Evolutionary conservation across 2,797 vertebrate genomes (phyloP), one percentile per base, ranked within the genome.

Genomic region (Salarias fasciatus): DNA sequence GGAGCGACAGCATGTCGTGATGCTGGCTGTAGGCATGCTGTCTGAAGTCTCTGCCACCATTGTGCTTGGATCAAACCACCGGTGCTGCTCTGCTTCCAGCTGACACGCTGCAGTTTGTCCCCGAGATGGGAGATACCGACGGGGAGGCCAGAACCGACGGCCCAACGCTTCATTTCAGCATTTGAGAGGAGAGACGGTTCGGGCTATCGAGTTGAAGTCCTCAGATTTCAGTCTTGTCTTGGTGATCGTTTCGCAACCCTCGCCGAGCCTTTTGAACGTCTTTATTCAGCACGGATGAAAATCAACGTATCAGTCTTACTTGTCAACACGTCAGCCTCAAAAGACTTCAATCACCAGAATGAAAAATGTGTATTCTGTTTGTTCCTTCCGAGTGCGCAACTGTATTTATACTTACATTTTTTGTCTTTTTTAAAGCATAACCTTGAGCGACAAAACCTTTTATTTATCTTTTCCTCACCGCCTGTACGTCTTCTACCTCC

Each of bases 21-120:
- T 90, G 93, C 83, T 83, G 90, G 74, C 82, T 91, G 94, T 86
- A 92, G 91, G 86, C 94, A 95, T 96, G 95, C 92, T 82, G 77
- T 92, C 92, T 86, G 83, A 86, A 91, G 80, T 93, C 90, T 96
- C 95, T 97, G 96, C 96, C 94, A 87, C 96, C 96, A 97, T 96
- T 96, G 96, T 93, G 87, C 87, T 90, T 72, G 63, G 77, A 83
- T 86, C 86, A 89, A 85, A 88, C 88, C 48, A 55, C 35, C 48
- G 88, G 87, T 87, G 88, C 80, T 56, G 58, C 24, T 77, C 94
- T 93, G 94, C 94, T 96, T 96, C 95, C 95, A 96, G 95, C 93
- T 93, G 91, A 88, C 89, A 83, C 13, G 52, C 53, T 66, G 52
- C 49, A 58, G 15, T 63, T 65, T 14, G 30, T 43, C 35, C 58